Base-by-base conservation (phyloP, 2,888 invertebrate genomes). In the Eristalinus sepulchralis region DNA sequence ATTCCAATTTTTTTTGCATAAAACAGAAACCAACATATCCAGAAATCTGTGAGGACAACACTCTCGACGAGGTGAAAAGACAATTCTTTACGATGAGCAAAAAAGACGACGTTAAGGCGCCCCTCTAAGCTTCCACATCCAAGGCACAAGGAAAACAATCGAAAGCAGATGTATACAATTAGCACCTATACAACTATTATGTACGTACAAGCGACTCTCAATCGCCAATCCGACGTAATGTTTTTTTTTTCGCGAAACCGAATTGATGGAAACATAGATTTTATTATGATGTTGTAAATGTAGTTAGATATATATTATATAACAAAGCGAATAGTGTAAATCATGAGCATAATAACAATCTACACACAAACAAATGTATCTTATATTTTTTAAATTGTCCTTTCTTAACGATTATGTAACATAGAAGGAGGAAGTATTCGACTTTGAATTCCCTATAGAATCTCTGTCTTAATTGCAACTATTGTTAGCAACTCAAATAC, bases 21-120 rank as follows among this genome's bases (percentile, higher is more conserved):
- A 27, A 67, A 11, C 67, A 92, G 92, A 91, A 91, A 89, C 90
- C 91, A 36, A 90, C 89, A 78, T 92, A 92, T 89, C 91, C 92
- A 1, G 91, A 91, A 72, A 90, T 91, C 62, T 89, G 89, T 22
- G 91, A 91, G 71, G 91, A 91, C 71, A 91, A 89, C 55, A 88
- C 91, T 47, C 89, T 92, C 53, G 91, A 91, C 6, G 91, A 92
- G 81, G 90, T 92, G 4, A 92, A 91, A 73, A 78, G 88, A 11
- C 90, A 91, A 71, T 93, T 92, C 81, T 92, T 92, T 62, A 90
- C 89, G 76, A 91, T 91, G 90, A 89, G 88, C 86, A 83, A 71
- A 66, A 89, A 89, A 72, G 36, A 60, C 5, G 36, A 60, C 5
- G 11, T 75, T 6, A 79, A 57, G 64, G 13, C 75, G 22, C 47